A percentile compares a stretch with the other conserved stretches of the same genome.
These are phyloP conservation scores for Cantharis rustica DNA, from an alignment of 2,888 invertebrate genomes.

Conservation along the genomic window DNA sequence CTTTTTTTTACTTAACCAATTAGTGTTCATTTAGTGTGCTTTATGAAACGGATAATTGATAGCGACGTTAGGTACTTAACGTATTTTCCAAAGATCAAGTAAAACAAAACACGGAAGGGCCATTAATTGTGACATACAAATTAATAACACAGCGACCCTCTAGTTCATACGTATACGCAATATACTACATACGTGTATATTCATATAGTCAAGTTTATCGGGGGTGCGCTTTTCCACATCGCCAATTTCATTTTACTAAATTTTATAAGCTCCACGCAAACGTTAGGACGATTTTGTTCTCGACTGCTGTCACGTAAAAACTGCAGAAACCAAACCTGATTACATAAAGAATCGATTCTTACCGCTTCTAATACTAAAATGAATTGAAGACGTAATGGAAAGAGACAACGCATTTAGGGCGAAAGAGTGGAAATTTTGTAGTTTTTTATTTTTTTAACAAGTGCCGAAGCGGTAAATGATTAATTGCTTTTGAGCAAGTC, in stretches of 20 bases:
- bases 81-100: slow-evolving; percentile 24
- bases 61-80: slow-evolving; percentile 24
- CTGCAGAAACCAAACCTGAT: slow-evolving; percentile 26
- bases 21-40: slow-evolving; percentile 24
- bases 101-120: slow-evolving; percentile 20
- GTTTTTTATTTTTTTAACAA: slow-evolving; percentile 6
- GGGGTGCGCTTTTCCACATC: neutral
- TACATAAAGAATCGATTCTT: slow-evolving; percentile 25
- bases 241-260: slow-evolving; percentile 3
- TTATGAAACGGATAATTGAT: slow-evolving; percentile 18
- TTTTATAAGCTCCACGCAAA: neutral
- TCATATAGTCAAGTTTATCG: slow-evolving; percentile 1
- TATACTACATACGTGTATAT: neutral
- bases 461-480: slow-evolving; percentile 16
- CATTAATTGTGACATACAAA: slow-evolving; percentile 26
- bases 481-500: slow-evolving; percentile 19
- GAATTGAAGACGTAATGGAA: slow-evolving; percentile 22
- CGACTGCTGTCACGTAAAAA: slow-evolving; percentile 19
- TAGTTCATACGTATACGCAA: slow-evolving; percentile 1
- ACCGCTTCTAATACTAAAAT: slow-evolving; percentile 24
- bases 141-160: slow-evolving; percentile 21
- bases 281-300: slow-evolving; percentile 9
- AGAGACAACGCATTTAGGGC: slow-evolving; percentile 8
- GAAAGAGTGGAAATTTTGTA: slow-evolving; percentile 13
- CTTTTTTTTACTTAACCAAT: slow-evolving; percentile 20